Evolutionary conservation across 2,888 invertebrate species (phyloP), one percentile per base, ranked within the genome.

Genomic region (Arge pagana): DNA sequence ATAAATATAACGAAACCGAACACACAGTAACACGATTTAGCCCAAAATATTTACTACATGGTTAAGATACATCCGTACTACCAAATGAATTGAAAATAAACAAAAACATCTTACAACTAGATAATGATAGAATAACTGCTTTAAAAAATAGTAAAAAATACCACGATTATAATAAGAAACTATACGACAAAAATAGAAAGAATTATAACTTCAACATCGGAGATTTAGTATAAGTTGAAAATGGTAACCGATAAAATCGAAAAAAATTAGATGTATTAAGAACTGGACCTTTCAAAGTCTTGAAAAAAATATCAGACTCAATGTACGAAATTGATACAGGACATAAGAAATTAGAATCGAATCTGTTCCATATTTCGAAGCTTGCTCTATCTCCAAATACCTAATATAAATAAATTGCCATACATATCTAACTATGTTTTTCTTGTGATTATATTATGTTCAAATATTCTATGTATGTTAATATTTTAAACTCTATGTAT

Each of bases 191-290:
- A 57, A 56, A 63, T 45, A 45, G 63, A 49, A 68, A 59, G 55
- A 23, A 62, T 4, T 52, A 61, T 11, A 36, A 61, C 18, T 66
- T 70, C 24, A 59, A 67, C n/a, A 57, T 60, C 8, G 65, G 66
- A 31, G 66, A 70, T 50, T 18, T 51, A 36, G 69, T 66, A n/a
- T 69, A 61, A 42, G 54, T 69, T 2, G 63, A 66, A 61, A 67
- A 68, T 31, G 54, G 53, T 13, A 56, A 59, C 31, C 58, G 52
- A 50, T 18, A 58, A 19, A 58, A 59, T 41, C 53, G 58, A 36
- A 58, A 53, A 36, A 61, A 61, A 39, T 21, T 49, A 28, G 56
- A 60, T 13, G 51, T 57, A 52, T 8, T 55, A 37, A 50, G 52
- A 54, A 55, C 55, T 53, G 62, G 58, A 52, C 57, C 59, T 39